Evolutionary conservation across 1,140 invertebrate species (phyloP).

Genomic region (Drosophila pandora): DNA sequence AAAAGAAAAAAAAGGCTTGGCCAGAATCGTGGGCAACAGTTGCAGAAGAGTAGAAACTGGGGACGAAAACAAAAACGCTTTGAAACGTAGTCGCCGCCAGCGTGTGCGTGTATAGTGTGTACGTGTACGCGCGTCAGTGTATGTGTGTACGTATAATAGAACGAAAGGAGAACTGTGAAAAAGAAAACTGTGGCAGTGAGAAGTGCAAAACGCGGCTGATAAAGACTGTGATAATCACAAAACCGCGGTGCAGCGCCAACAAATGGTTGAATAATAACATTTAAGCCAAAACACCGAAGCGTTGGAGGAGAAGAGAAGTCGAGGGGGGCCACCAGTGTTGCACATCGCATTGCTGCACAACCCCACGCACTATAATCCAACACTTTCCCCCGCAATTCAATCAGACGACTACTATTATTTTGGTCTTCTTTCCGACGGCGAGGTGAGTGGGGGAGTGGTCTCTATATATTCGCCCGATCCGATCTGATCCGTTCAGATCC

Average conservation of each 20-base stretch:
- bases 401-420: conserved; percentile 4
- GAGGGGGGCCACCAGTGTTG: conserved; percentile 29
- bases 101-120: conserved; percentile 32
- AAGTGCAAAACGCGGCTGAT: conserved; percentile 52
- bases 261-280: conserved; percentile 78
- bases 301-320: no score
- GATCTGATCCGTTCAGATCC: conserved; percentile 2
- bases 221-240: conserved; percentile 70
- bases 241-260: conserved; percentile 20
- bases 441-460: conserved; percentile 17
- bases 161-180: conserved; percentile 51
- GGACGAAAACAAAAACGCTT: conserved; percentile 72
- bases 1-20: conserved; percentile 15
- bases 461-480: not conserved
- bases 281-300: conserved; percentile 31
- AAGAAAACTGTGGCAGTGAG: conserved; percentile 46
- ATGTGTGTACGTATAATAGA: conserved; percentile 39
- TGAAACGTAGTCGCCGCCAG: conserved; percentile 57
- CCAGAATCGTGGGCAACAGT: conserved; percentile 25
- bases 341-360: conserved; percentile 21
- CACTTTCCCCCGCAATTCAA: not conserved
- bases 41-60: conserved; percentile 37
- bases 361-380: conserved; percentile 26
- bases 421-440: conserved; percentile 21
- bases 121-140: conserved; percentile 23